Conservation (phyloP, 2,888 invertebrate genomes). For the Nomada lathburiana region DNA sequence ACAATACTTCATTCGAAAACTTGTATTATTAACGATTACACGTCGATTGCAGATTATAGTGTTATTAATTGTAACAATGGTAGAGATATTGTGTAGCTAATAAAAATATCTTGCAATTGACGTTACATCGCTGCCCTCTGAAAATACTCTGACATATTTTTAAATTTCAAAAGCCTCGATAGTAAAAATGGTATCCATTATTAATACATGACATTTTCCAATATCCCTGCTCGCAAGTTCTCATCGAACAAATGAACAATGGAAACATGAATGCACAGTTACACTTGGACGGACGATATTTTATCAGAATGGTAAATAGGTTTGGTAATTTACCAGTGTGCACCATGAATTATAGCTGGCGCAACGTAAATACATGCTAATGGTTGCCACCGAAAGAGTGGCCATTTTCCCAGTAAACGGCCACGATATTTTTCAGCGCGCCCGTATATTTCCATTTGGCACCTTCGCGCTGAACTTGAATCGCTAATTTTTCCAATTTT, state of each 20-base stretch:
- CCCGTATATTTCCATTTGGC: conserved; percentile 35
- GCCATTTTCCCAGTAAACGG: conserved; percentile 45
- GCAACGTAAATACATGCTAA: conserved; percentile 63
- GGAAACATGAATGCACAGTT: conserved; percentile 23
- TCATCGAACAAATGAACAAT: conserved; percentile 52
- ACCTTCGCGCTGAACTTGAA: not conserved
- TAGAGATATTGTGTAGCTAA: no score
- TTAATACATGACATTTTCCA: conserved; percentile 7
- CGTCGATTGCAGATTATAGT: no score
- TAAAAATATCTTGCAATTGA: no score
- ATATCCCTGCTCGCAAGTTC: not conserved
- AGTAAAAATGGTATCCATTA: not conserved
- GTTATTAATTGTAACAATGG: no score
- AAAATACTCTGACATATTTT: no score
- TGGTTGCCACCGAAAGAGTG: conserved; percentile 43
- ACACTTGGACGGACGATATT: conserved; percentile 37
- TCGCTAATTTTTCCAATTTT: not conserved
- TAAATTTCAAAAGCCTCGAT: not conserved
- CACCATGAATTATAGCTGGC: conserved; percentile 50
- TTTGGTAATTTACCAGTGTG: conserved; percentile 56
- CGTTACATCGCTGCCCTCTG: no score
- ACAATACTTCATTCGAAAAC: no score
- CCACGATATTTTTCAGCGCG: not conserved
- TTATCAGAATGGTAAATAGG: conserved; percentile 58
- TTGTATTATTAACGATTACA: no score